Conservation (phyloP, 2,888 invertebrate species). For the Ellobium chinense region DNA sequence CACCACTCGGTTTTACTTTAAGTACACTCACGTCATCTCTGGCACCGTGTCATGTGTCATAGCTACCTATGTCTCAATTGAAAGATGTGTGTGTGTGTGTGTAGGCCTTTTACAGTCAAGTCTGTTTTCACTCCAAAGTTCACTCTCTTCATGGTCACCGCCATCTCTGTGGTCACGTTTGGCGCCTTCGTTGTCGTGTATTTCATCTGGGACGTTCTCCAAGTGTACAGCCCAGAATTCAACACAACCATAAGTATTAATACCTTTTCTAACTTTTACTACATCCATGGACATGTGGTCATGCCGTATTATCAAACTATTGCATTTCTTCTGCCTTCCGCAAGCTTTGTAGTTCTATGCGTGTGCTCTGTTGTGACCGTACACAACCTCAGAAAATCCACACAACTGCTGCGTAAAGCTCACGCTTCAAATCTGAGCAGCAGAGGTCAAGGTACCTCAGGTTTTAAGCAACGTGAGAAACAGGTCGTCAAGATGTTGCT, state of each 20-base stretch:
- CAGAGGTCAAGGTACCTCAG: too few species aligned
- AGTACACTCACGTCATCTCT: not conserved
- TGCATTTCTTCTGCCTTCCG: not conserved
- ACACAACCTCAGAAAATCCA: conserved; percentile 4
- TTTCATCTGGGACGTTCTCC: not conserved
- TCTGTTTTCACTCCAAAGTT: not conserved
- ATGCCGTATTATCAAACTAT: conserved; percentile 18
- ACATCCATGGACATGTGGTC: not conserved
- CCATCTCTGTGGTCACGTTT: not conserved
- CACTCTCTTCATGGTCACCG: not conserved
- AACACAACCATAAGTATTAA: not conserved
- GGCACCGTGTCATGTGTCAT: not conserved
- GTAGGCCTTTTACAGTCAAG: conserved; percentile 20
- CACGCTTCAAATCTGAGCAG: too few species aligned
- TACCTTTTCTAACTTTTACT: not conserved
- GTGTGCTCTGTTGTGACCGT: conserved; percentile 4
- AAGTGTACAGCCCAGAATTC: not conserved
- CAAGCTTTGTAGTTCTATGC: conserved; percentile 16
- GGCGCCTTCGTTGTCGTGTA: not conserved
- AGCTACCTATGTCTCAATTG: conserved; percentile 14
- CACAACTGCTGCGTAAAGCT: too few species aligned
- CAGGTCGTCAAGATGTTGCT: too few species aligned
- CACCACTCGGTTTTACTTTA: not conserved
- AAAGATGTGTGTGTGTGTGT: conserved; percentile 13
- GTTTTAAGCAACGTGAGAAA: too few species aligned